Conservation (phyloP, 2,888 invertebrate genomes). For the Cryptus viduatorius region DNA sequence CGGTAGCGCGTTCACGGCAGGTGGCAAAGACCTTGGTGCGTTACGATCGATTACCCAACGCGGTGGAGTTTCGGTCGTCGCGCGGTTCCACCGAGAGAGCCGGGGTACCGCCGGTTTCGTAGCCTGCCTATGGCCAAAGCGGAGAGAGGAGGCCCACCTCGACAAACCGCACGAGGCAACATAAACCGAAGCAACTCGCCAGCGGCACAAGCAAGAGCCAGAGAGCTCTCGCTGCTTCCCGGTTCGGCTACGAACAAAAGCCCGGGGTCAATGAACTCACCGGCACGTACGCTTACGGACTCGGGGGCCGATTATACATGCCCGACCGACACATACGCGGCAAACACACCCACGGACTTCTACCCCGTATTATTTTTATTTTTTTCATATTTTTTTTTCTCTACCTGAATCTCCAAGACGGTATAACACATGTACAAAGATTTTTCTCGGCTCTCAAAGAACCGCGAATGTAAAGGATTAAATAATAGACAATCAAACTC, state of each 20-base stretch:
- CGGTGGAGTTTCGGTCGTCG: constrained; percentile 71
- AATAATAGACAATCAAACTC: constrained; percentile 3
- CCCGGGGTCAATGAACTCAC: constrained; percentile 77
- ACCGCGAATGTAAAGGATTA: not conserved
- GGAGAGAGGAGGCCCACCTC: constrained; percentile 5
- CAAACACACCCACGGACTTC: constrained; percentile 42
- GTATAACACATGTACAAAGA: not conserved
- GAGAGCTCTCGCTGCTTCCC: constrained; percentile 67
- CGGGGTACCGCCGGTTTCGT: constrained; percentile 49
- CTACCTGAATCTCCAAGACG: not conserved
- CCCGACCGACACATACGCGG: constrained; percentile 48
- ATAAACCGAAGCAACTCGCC: not conserved
- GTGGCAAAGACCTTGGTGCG: constrained; percentile 82
- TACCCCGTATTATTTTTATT: constrained; percentile 11
- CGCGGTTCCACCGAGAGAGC: constrained; percentile 21
- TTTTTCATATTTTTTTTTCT: not conserved
- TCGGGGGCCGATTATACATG: constrained; percentile 57
- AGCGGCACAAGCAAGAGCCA: constrained; percentile 13
- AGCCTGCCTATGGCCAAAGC: constrained; percentile 47
- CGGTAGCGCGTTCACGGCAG: constrained; percentile 72
- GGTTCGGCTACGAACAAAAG: constrained; percentile 81
- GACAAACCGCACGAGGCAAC: constrained; percentile 32
- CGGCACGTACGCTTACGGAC: constrained; percentile 50
- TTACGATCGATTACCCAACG: constrained; percentile 80
- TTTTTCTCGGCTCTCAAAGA: not conserved